A percentile compares a stretch with the other conserved stretches of the same genome.
Conservation (phyloP, 2,797 vertebrate genomes). For the Okamejei kenojei region DNA sequence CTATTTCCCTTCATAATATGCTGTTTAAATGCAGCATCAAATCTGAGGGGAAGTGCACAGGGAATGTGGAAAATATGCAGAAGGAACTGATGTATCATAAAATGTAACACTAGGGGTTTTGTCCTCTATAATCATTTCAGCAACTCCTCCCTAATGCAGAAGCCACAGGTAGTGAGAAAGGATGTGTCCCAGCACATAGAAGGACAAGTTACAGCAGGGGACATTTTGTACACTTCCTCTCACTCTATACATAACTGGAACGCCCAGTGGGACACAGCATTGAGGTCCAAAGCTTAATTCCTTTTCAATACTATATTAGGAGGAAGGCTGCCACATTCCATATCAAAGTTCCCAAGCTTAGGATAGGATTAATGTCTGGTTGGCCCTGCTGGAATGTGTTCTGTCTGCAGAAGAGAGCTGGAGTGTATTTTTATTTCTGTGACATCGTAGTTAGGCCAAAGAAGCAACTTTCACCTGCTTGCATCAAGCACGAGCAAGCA, state of each 20-base stretch:
- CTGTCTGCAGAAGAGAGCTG: neutral
- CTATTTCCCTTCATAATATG: neutral
- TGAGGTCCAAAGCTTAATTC: neutral
- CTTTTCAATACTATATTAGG: neutral
- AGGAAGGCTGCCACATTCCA: neutral
- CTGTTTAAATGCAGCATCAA: neutral
- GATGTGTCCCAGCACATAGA: neutral
- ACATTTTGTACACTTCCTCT: neutral
- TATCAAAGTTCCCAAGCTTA: neutral
- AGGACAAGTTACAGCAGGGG: neutral
- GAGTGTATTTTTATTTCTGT: neutral
- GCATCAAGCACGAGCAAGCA: neutral
- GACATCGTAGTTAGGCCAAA: neutral
- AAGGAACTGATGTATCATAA: neutral
- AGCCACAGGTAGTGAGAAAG: neutral
- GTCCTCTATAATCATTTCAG: neutral
- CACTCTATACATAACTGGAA: neutral
- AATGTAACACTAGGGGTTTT: neutral
- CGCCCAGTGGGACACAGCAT: neutral
- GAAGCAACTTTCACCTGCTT: neutral
- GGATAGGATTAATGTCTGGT: neutral
- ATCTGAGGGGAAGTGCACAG: neutral
- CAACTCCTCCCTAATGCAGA: neutral
- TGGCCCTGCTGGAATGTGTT: neutral
- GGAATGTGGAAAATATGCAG: neutral